Base-by-base conservation (phyloP, 2,113 vertebrate species). In the Podocnemis expansa region DNA sequence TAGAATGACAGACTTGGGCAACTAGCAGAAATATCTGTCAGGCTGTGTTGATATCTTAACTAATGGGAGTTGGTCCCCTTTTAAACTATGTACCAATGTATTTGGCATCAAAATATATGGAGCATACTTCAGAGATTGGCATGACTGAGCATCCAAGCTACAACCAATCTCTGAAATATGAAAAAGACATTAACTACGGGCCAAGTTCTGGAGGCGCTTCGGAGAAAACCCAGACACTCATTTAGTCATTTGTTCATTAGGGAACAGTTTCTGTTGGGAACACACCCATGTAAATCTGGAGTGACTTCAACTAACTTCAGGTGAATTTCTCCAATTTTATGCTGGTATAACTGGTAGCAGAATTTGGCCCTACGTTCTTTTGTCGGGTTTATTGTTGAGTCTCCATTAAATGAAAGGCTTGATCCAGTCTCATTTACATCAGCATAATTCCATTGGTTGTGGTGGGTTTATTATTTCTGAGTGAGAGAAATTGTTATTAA, bases 391-490 rank as follows among this genome's bases (percentile, higher is more conserved):
- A 83, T 56, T 89, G 89, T 67, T 91, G 70, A 91, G 70, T 84
- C 87, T 90, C 27, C 38, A 56, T 90, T 76, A 87, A 92, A 89
- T 51, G 93, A 85, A 94, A 92, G 89, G 27, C 60, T n/a, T 54
- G 91, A 89, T 94, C 94, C 88, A 94, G 93, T 81, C 89, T 93
- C 93, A 92, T 93, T 94, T 93, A 92, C 82, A 94, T 27, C 56
- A 89, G 91, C 92, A 85, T 94, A 95, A 96, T 90, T 96, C 86
- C 79, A 80, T 31, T 95, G 5, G 78, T 86, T 94, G 91, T 87
- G 84, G 56, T 13, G 94, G 87, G 92, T 92, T 91, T 92, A 56
- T n/a, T 93, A 56, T n/a, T 93, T 22, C 84, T 93, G 85, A 81
- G 76, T 92, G 88, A 92, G 76, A 92, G 80, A 92, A 47, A 49